Base-by-base conservation (phyloP, 2,888 invertebrate genomes). In the Chymomyza fuscimana region DNA sequence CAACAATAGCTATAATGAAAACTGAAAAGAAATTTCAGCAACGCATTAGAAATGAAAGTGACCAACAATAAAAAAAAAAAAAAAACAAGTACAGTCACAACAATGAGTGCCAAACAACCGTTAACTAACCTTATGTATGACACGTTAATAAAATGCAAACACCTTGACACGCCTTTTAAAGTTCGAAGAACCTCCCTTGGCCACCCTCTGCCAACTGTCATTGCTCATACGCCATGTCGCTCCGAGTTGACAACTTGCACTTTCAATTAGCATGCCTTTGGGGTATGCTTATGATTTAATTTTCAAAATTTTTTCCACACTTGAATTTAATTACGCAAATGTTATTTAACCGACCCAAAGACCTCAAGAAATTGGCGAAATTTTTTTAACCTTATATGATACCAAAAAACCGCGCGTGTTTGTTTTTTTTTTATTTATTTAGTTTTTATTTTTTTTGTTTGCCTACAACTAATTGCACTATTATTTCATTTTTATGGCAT, bases 401-500 rank as follows among this genome's bases (percentile, higher is more conserved):
- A 25, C 4, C 32, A 5, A 7, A 32, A 9, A 32, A 4, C 40
- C 40, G 6, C 12, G 40, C 40, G 40, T 12, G 40, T 46, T 12
- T 36, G 36, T 46, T 46, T 10, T 12, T 46, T 4, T 46, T 46
- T 32, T 32, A 32, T 32, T 32, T 25, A 25, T 25, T 69, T 74
- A 86, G 76, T 78, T 73, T 76, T 69, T 74, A 54, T 29, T 25
- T 64, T 72, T 65, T 60, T 67, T 32, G 5, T 32, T 32, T 32
- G 32, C 32, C 32, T 32, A 32, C 76, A 67, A 77, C 87, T 84
- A 85, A 85, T 88, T 88, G 82, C 79, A 77, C 75, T 76, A 80
- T 88, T 82, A 88, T 79, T 86, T 80, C 80, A 84, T 71, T 88
- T 82, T 88, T 82, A 88, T 77, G 84, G 78, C 80, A 84, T 71